Evolutionary conservation across 2,888 invertebrate genomes (phyloP), one percentile per base, ranked within the genome.

Genomic region (Erannis defoliaria): DNA sequence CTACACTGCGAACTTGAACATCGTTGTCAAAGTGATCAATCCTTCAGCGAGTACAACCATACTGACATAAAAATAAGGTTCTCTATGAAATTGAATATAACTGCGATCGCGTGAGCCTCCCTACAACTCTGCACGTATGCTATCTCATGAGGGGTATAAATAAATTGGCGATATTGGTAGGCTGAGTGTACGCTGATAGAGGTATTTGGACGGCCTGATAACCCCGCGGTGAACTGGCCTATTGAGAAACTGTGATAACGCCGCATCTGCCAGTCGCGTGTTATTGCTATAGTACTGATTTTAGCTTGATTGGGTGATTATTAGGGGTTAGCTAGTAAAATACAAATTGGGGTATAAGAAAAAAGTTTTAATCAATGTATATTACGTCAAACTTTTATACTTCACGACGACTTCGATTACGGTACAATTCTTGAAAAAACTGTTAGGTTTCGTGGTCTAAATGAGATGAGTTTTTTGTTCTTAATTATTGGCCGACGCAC

Each of bases 41-140:
- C 77, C 72, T 74, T 84, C 73, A 89, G 81, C 74, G 73, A 78
- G 83, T 80, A 80, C 67, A 64, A 81, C 77, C 67, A 71, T 67
- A 78, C 73, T 76, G 76, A 81, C 83, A 84, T 86, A 82, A 85
- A 70, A 86, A 85, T 86, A 89, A 88, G 84, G 88, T 89, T 84
- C 77, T 82, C 83, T 88, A 87, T 85, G 85, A 89, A 89, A 91
- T 90, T 90, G 87, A 90, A 89, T 89, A 86, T 72, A 75, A 76
- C 72, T 46, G 31, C 5, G 80, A 78, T 90, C 80, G 91, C 91
- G 90, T 91, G 90, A 73, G 67, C 35, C 23, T 45, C 14, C 31
- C 51, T 40, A 9, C 37, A 21, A 12, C 45, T 37, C 21, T 37
- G 18, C 29, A 29, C 51, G 40, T 87, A 84, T n/a, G n/a, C n/a